Evolutionary conservation across 64 coral and sea anemone species (phyloP).

Genomic region (Cladopsammia gracilis): DNA sequence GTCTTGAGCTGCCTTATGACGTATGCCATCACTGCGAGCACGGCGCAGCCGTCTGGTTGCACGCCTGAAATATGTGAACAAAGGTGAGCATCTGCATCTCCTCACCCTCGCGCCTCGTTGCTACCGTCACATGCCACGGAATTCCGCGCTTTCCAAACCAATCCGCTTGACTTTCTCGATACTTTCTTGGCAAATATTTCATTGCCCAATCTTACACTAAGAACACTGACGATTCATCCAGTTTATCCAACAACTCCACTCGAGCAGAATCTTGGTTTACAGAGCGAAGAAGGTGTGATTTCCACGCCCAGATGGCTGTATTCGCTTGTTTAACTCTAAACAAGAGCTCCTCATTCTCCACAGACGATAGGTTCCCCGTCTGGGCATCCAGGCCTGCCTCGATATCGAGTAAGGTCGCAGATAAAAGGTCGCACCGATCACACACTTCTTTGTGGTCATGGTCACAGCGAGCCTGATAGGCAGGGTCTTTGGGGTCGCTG

Average conservation of each 20-base stretch:
- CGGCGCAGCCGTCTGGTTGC: constrained; percentile 25
- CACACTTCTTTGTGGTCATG: neutral
- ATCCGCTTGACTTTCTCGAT: constrained; percentile 15
- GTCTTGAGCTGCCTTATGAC: constrained; percentile 26
- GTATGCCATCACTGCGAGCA: constrained; percentile 25
- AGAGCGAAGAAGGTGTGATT: constrained; percentile 36
- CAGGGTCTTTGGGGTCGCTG: neutral
- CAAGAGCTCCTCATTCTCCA: constrained; percentile 8
- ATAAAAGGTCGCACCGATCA: neutral
- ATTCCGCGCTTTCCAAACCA: constrained; percentile 53
- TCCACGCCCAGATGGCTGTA: constrained; percentile 35
- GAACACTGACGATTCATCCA: constrained; percentile 2
- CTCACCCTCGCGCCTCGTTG: neutral
- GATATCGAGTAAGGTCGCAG: neutral
- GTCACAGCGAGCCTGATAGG: neutral
- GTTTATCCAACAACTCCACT: constrained; percentile 10
- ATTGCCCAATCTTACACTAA: constrained; percentile 45
- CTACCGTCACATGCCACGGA: constrained; percentile 31
- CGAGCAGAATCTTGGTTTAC: constrained; percentile 37
- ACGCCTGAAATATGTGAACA: constrained; percentile 38
- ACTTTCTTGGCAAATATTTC: constrained; percentile 53
- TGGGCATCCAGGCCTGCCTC: neutral
- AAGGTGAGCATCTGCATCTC: constrained; percentile 46
- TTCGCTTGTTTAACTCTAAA: neutral
- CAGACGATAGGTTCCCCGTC: neutral